Evolutionary conservation across 2,797 vertebrate species (phyloP).

Genomic region (Halcyon smyrnensis): DNA sequence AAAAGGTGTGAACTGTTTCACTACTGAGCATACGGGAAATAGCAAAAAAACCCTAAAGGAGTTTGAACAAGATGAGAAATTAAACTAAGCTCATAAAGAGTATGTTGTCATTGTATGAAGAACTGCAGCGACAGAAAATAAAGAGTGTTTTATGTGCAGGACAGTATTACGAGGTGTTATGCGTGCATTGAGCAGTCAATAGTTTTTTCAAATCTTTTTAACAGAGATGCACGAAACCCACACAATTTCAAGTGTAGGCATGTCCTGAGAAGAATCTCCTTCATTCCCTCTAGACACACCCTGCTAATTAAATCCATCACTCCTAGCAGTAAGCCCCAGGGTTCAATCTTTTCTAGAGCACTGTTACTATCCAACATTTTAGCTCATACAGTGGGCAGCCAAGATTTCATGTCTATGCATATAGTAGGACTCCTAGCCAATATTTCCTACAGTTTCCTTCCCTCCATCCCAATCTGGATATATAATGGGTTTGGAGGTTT

Average conservation of each 20-base stretch:
- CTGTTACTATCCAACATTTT: conserved; percentile 59
- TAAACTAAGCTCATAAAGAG: neutral
- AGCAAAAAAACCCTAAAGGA: neutral
- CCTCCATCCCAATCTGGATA: neutral
- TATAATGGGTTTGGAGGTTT: neutral
- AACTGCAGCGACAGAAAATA: neutral
- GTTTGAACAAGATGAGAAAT: neutral
- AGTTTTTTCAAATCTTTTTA: conserved; percentile 22
- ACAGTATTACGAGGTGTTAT: neutral
- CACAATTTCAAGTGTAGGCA: conserved; percentile 50
- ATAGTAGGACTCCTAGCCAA: conserved; percentile 32
- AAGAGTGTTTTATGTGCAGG: neutral
- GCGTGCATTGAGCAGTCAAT: neutral
- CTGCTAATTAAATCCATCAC: conserved; percentile 65
- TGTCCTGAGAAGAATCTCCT: conserved; percentile 50
- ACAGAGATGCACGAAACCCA: conserved; percentile 16
- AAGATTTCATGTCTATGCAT: conserved; percentile 64
- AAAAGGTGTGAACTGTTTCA: neutral
- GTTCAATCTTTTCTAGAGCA: conserved; percentile 61
- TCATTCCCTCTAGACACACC: conserved; percentile 62
- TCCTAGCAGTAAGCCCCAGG: conserved; percentile 53
- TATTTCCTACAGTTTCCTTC: neutral
- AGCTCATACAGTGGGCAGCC: conserved; percentile 58
- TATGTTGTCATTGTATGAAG: neutral
- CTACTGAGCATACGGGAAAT: neutral